Base-by-base conservation (phyloP, 1,140 invertebrate species). In the Gryllus bimaculatus region DNA sequence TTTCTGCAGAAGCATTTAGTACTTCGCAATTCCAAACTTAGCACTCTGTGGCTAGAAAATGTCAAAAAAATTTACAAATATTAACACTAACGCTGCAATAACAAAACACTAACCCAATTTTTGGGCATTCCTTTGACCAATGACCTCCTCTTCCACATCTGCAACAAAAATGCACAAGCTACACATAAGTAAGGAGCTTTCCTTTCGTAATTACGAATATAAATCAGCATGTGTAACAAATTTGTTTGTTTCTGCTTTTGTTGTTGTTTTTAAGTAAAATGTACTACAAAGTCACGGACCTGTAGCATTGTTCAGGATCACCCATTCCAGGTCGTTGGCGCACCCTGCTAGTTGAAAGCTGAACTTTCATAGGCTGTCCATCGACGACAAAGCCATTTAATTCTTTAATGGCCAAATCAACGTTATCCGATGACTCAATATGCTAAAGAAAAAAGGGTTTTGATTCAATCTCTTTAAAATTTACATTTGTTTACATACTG, bases 261-360 rank as follows among this genome's bases (percentile, higher is more conserved):
- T 39, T 39, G 26, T 39, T 39, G 26, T 39, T 39, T 66, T 66
- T 66, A 66, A 66, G 49, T 54, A 39, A 66, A 78, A 26, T 78
- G 49, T 12, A 49, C 21, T 48, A 47, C 48, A 66, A 77, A 78
- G 47, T 12, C 48, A 48, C 39, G 89, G 95, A 97, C 86, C 95
- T 83, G 88, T 96, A 97, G 88, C 95, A 97, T 85, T 95, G 94
- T 85, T 96, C 95, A 84, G 95, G 94, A 87, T 96, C 95, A 82
- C 95, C 95, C 95, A 98, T 97, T 81, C 96, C 96, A 82, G 96
- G 95, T 85, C 94, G 92, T 85, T 96, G 95, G 81, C 96, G 88
- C 10, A 97, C 95, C 85, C 94, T 92, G 86, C 94, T 96, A 78
- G 95, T 96, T 74, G 95, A 96, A 77, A 96, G 88, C 88, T 97